These are phyloP conservation scores for Asteroscopus sphinx DNA, from an alignment of 2,888 invertebrate species.

Conservation along the genomic window DNA sequence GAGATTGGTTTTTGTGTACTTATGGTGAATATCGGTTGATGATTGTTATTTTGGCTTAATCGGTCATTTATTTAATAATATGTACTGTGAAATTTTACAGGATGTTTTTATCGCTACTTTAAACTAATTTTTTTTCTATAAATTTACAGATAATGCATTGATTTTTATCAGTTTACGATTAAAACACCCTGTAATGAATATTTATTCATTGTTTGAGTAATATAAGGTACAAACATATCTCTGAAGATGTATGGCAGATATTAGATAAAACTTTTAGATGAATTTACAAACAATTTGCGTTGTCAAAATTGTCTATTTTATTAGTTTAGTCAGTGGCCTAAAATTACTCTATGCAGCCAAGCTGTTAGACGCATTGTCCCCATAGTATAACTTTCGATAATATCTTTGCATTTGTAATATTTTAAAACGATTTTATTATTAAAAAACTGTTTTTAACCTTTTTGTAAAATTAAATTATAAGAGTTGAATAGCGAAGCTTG, in stretches of 20 bases:
- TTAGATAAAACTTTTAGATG: constrained; percentile 58
- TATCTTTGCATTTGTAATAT: constrained; percentile 54
- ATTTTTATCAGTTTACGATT: constrained; percentile 3
- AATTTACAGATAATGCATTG: too few relatives aligned
- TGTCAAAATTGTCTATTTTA: constrained; percentile 30
- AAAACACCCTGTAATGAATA: constrained; percentile 26
- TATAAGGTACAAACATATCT: constrained; percentile 54
- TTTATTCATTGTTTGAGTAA: constrained; percentile 42
- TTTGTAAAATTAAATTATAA: constrained; percentile 57
- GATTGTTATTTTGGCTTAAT: constrained; percentile 23
- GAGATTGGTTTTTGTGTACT: constrained; percentile 26
- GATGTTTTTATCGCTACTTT: constrained; percentile 22
- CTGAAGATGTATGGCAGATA: constrained; percentile 40
- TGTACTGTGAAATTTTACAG: constrained; percentile 16
- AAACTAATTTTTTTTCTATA: neutral
- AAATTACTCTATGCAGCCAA: constrained; percentile 39
- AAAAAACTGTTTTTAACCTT: constrained; percentile 27
- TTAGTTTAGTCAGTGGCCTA: constrained; percentile 18
- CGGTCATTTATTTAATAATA: constrained; percentile 14
- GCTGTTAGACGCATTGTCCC: constrained; percentile 32
- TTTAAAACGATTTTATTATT: constrained; percentile 31
- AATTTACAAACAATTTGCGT: constrained; percentile 54
- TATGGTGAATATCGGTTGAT: constrained; percentile 5
- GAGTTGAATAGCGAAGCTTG: constrained; percentile 71
- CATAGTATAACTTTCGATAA: constrained; percentile 26